A percentile compares a stretch with the other conserved stretches of the same genome.
phyloP scores from a whole-genome alignment of 1,140 invertebrate species.

The Diachasmimorpha longicaudata region DNA sequence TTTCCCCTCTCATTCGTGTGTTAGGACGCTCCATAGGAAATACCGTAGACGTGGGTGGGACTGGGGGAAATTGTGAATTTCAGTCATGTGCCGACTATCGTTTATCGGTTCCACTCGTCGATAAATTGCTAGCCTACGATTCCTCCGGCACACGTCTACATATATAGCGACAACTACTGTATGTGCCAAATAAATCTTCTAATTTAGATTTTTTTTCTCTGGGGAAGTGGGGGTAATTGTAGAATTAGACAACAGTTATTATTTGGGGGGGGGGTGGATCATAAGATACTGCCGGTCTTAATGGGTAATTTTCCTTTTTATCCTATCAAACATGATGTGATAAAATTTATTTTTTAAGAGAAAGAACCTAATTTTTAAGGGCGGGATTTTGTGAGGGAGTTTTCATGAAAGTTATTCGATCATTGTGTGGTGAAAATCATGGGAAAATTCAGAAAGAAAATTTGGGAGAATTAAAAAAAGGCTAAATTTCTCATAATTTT shows the following conservation, averaged over 20 bases:
- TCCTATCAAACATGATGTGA: no score
- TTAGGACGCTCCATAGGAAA: background rate
- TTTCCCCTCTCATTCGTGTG: background rate
- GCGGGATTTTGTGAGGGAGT: no score
- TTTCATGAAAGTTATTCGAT: no score
- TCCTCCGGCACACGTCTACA: background rate
- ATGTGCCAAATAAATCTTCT: background rate
- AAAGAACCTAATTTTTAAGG: no score
- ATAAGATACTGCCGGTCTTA: no score
- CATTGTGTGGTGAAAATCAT: no score
- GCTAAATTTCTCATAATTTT: no score
- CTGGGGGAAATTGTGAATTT: slow-evolving; percentile 8
- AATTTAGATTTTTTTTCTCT: background rate
- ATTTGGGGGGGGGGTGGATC: no score
- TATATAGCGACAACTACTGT: background rate
- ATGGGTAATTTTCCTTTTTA: no score
- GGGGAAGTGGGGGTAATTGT: background rate
- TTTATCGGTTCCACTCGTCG: slow-evolving; percentile 13
- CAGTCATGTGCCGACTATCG: slow-evolving; percentile 17
- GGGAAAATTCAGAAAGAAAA: no score
- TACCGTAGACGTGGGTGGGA: background rate
- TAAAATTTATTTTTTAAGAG: no score
- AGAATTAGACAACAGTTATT: background rate
- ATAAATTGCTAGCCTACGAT: slow-evolving; percentile 14
- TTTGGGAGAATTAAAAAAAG: no score